These are phyloP conservation scores for Proisotoma minuta DNA, from an alignment of 2,888 invertebrate species.

Conservation along the genomic window DNA sequence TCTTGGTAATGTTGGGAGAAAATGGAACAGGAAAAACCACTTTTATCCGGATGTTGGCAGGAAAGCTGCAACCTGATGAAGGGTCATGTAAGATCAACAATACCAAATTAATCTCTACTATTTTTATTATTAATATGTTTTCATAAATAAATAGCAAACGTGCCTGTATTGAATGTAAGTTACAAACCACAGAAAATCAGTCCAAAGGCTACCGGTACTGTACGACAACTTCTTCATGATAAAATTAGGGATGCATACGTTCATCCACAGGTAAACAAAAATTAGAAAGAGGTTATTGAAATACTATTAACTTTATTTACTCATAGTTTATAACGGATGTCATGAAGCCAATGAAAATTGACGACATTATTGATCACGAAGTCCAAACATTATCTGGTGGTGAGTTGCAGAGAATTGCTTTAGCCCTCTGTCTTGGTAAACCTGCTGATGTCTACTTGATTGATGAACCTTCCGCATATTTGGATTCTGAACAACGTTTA, in stretches of 20 bases:
- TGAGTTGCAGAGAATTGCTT: conserved; percentile 94
- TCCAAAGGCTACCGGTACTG: conserved; percentile 90
- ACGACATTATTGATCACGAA: conserved; percentile 95
- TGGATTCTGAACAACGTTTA: conserved; percentile 99
- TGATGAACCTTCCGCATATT: conserved; percentile 97
- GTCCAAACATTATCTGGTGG: conserved; percentile 98
- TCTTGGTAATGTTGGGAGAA: conserved; percentile 89
- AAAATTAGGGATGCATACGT: conserved; percentile 96
- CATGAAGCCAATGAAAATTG: conserved; percentile 95
- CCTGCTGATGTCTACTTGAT: conserved; percentile 98
- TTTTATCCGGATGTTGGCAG: conserved; percentile 96
- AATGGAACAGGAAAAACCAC: conserved; percentile 99
- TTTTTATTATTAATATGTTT: neutral
- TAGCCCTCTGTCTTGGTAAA: conserved; percentile 93
- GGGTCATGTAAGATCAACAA: conserved; percentile 57
- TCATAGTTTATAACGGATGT: conserved; percentile 92
- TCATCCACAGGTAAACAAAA: conserved; percentile 72
- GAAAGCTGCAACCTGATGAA: conserved; percentile 84
- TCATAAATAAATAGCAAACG: conserved; percentile 55
- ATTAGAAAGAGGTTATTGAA: neutral
- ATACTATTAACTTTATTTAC: conserved; percentile 7
- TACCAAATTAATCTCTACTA: neutral
- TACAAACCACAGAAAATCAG: conserved; percentile 99
- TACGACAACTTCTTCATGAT: conserved; percentile 86
- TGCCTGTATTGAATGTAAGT: conserved; percentile 92